Evolutionary conservation across 2,888 invertebrate species (phyloP), one percentile per base, ranked within the genome.

Genomic region (Ennomos erosarius): DNA sequence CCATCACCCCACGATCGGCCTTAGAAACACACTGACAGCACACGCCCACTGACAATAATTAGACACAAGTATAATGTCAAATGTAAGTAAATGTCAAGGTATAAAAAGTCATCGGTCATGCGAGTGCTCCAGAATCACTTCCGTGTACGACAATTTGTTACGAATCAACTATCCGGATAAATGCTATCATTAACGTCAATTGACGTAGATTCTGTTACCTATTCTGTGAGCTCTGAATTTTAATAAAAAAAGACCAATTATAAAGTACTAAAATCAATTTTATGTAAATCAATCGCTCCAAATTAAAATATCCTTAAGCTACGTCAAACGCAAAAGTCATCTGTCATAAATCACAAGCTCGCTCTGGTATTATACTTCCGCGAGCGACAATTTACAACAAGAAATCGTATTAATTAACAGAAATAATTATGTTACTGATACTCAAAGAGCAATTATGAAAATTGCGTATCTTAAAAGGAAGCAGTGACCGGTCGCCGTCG

Each of bases 41-140:
- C 81, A 87, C 90, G 84, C 90, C 89, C 83, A 85, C 85, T 26
- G 73, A 81, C 83, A 86, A 86, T 88, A 87, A 90, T 89, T 89
- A 89, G 87, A 87, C 79, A 76, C 78, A 82, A 75, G 65, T 75
- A 81, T 84, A 91, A 91, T 91, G 91, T 91, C 91, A 91, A 90
- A 87, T 87, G 90, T 85, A 73, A 70, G 73, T 82, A 91, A 91
- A 91, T 90, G 90, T 85, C 91, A 89, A 73, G 74, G 63, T 69
- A 64, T 74, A 83, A 85, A 85, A 85, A 84, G 80, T 80, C 79
- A 82, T 75, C 76, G 80, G 78, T 79, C 79, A 79, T 76, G n/a
- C 11, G 42, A n/a, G 45, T 34, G 48, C 44, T 69, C 62, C 59
- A 49, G 53, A 62, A 54, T 54, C 47, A 59, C 69, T 76, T 76